These are phyloP conservation scores for Drosophila sechellia DNA, from an alignment of 1,140 invertebrate genomes.

Conservation along the genomic window DNA sequence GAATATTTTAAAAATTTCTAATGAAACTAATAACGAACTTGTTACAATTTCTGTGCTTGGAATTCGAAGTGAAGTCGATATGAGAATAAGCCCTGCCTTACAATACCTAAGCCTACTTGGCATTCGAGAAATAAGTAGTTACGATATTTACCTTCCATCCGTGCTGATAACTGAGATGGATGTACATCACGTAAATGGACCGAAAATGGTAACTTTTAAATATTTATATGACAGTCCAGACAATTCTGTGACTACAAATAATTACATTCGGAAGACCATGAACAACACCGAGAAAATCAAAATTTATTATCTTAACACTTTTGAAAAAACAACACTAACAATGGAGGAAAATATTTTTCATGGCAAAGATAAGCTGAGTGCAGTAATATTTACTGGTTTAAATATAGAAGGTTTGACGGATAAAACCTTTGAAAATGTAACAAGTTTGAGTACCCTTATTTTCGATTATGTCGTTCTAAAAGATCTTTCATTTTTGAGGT, in stretches of 20 bases:
- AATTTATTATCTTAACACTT: neutral
- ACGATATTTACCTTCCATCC: neutral
- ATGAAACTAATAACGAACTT: neutral
- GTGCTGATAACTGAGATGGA: neutral
- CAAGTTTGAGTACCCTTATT: neutral
- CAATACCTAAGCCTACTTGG: constrained; percentile 9
- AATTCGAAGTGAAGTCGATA: neutral
- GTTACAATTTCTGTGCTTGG: neutral
- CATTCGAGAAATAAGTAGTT: neutral
- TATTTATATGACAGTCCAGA: neutral
- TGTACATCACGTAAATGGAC: neutral
- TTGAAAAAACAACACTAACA: neutral
- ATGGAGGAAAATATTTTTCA: neutral
- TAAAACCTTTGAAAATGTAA: neutral
- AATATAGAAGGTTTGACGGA: neutral
- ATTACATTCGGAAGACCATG: neutral
- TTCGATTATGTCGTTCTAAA: neutral
- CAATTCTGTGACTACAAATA: neutral
- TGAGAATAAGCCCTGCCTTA: neutral
- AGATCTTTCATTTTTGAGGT: constrained; percentile 3
- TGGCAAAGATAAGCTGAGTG: neutral
- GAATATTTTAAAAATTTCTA: constrained; percentile 5
- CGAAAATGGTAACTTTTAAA: neutral
- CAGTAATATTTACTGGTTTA: neutral
- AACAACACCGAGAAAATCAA: neutral